Percentiles rank a stretch among this genome's conserved stretches.
These are phyloP conservation scores for Meloidogyne floridensis DNA, from an alignment of 1,140 invertebrate genomes.

Conservation along the genomic window DNA sequence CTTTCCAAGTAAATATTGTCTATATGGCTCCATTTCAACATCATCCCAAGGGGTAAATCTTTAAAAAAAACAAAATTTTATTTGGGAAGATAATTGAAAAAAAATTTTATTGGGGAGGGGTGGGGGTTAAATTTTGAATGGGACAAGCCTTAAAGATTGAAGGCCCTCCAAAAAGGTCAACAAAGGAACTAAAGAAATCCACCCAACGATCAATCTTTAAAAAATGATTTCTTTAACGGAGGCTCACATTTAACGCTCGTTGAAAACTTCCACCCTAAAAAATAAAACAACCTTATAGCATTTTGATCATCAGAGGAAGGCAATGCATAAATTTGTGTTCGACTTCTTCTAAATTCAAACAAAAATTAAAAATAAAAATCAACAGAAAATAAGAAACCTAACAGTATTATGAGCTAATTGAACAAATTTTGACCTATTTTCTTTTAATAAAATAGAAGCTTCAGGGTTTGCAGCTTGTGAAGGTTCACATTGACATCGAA, in stretches of 20 bases:
- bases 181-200: no score
- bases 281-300: slow-evolving; percentile 31
- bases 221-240: no score
- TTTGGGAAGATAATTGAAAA: background rate
- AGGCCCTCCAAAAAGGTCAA: no score
- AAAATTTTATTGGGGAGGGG: no score
- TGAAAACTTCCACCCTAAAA: background rate
- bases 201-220: no score
- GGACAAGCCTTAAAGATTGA: no score
- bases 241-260: no score
- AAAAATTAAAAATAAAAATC: slow-evolving; percentile 4
- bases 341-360: slow-evolving; percentile 22
- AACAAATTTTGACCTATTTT: slow-evolving; percentile 23
- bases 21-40: slow-evolving; percentile 26
- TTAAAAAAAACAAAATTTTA: background rate
- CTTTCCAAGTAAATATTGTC: slow-evolving; percentile 32
- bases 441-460: slow-evolving; percentile 25
- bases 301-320: slow-evolving; percentile 24
- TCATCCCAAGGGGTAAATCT: slow-evolving; percentile 33
- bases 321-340: slow-evolving; percentile 30
- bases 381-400: slow-evolving; percentile 18
- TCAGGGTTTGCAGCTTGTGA: slow-evolving; percentile 30
- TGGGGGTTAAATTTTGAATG: no score
- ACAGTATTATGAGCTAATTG: slow-evolving; percentile 32
- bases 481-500: slow-evolving; percentile 29